phyloP scores from a whole-genome alignment of 2,113 vertebrate species.

The Macquaria australasica region DNA sequence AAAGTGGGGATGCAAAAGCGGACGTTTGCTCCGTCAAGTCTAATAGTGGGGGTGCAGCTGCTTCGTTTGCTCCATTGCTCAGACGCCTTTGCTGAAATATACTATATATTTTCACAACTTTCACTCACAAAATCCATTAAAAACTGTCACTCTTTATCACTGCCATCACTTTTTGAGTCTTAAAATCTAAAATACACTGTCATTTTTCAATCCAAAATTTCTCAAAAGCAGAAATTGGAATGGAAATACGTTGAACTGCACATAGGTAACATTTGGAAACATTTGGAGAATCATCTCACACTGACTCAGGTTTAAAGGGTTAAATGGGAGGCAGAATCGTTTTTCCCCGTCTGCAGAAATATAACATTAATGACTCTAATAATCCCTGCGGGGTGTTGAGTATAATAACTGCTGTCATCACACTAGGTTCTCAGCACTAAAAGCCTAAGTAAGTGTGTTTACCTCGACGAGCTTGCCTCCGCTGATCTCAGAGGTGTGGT shows the following conservation, averaged over 20 bases:
- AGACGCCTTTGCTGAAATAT: too few relatives aligned
- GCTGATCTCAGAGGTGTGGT: conserved; percentile 80
- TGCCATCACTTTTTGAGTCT: not conserved
- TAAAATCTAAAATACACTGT: not conserved
- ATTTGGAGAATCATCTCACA: not conserved
- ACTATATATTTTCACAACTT: not conserved
- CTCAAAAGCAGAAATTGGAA: not conserved
- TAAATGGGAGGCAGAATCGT: conserved; percentile 1
- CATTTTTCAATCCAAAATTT: not conserved
- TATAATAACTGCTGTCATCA: conserved; percentile 44
- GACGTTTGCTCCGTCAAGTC: too few relatives aligned
- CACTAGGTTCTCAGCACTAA: not conserved
- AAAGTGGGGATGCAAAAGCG: too few relatives aligned
- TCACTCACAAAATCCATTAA: not conserved
- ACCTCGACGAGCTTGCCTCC: conserved; percentile 85
- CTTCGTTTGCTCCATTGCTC: too few relatives aligned
- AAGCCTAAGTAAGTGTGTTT: conserved; percentile 36
- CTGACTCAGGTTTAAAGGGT: conserved; percentile 8
- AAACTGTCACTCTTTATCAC: not conserved
- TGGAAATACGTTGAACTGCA: not conserved
- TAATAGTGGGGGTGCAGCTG: too few relatives aligned
- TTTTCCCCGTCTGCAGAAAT: not conserved
- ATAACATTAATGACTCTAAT: conserved; percentile 38
- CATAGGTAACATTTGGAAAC: not conserved
- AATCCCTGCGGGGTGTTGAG: conserved; percentile 31